Conservation (phyloP, 1,140 invertebrate species). For the Medauroidea extradentata region DNA sequence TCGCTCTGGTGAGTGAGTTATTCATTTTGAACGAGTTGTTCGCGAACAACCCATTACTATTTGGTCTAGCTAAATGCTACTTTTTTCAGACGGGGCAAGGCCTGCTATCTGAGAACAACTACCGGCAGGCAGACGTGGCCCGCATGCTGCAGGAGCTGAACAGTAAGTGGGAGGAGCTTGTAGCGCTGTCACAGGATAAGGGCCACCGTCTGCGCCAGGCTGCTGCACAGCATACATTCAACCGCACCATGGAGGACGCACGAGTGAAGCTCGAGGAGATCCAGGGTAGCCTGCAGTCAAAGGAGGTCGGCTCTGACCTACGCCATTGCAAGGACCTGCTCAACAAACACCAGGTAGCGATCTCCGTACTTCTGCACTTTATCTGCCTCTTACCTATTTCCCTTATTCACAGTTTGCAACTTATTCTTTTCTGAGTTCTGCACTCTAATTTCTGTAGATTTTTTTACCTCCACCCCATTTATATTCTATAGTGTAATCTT, state of each 20-base stretch:
- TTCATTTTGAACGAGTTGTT: too few relatives aligned
- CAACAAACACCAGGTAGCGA: slow-evolving; percentile 78
- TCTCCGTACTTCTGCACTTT: too few relatives aligned
- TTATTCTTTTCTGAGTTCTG: too few relatives aligned
- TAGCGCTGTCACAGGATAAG: slow-evolving; percentile 72
- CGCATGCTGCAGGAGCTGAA: slow-evolving; percentile 63
- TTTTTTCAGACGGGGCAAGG: slow-evolving; percentile 53
- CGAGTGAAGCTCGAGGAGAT: slow-evolving; percentile 77
- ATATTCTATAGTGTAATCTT: too few relatives aligned
- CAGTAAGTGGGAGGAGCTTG: slow-evolving; percentile 65
- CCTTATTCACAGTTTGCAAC: too few relatives aligned
- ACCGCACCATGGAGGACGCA: slow-evolving; percentile 71
- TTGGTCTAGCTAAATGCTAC: too few relatives aligned
- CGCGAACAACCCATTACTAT: too few relatives aligned
- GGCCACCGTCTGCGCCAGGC: slow-evolving; percentile 76
- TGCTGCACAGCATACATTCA: slow-evolving; percentile 73
- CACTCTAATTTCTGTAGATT: too few relatives aligned
- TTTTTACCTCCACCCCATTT: too few relatives aligned
- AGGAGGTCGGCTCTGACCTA: slow-evolving; percentile 78
- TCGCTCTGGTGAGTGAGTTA: too few relatives aligned
- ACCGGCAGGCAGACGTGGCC: slow-evolving; percentile 61
- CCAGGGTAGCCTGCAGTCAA: slow-evolving; percentile 65
- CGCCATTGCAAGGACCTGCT: slow-evolving; percentile 83
- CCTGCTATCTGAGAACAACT: slow-evolving; percentile 65
- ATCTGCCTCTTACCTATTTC: too few relatives aligned